phyloP scores from a whole-genome alignment of 2,797 vertebrate species.

The Amphiprion clarkii region DNA sequence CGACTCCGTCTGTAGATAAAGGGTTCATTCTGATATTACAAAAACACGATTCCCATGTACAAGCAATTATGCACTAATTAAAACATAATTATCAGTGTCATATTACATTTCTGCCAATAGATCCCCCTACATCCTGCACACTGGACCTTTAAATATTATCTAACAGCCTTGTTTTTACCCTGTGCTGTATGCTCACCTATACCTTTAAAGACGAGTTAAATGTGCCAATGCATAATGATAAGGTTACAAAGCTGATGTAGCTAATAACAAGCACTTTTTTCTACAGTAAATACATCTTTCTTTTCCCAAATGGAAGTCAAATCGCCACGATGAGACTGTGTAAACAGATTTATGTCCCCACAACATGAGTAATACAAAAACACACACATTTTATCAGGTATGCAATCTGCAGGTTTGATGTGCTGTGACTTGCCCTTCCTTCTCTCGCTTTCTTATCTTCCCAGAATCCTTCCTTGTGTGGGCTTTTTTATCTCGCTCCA shows the following conservation, averaged over 20 bases:
- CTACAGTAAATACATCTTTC: neutral
- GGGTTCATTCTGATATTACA: too few species aligned
- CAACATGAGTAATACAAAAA: neutral
- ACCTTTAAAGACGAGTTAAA: neutral
- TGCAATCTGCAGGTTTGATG: constrained; percentile 29
- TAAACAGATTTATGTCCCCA: constrained; percentile 5
- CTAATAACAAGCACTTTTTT: neutral
- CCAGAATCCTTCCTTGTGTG: neutral
- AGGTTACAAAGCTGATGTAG: neutral
- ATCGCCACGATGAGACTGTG: neutral
- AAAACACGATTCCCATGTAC: too few species aligned
- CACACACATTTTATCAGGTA: constrained; percentile 32
- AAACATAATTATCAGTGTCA: too few species aligned
- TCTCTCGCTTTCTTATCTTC: constrained; percentile 41
- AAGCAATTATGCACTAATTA: too few species aligned
- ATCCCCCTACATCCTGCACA: too few species aligned
- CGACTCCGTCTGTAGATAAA: too few species aligned
- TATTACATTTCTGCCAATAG: too few species aligned
- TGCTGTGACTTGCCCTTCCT: constrained; percentile 66
- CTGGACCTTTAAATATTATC: too few species aligned
- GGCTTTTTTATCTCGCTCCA: neutral
- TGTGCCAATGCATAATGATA: neutral
- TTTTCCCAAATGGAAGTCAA: neutral
- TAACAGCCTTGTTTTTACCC: neutral
- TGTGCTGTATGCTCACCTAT: neutral